Evolutionary conservation across 2,888 invertebrate species (phyloP), one percentile per base, ranked within the genome.

Genomic region (Polia nebulosa): DNA sequence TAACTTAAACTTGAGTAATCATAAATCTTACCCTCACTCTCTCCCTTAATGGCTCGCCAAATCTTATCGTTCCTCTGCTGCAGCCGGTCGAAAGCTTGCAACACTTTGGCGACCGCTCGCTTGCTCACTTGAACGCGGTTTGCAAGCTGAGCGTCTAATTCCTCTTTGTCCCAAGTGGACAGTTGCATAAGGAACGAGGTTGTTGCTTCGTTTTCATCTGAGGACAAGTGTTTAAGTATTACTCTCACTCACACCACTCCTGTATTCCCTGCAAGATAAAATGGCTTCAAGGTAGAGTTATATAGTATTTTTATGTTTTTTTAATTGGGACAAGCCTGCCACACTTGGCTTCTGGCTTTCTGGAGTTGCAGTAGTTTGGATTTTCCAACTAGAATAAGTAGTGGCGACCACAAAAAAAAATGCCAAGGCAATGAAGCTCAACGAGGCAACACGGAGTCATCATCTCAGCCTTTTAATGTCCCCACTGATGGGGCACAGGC

Each of bases 101-200:
- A 97, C 34, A 99, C 98, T 95, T 99, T 99, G 3, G 99, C 99
- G 27, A 99, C 99, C 9, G 99, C 99, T 72, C 99, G 96, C 89
- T 99, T 99, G 13, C 99, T 99, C 25, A 99, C 99, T 95, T 99
- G 99, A 8, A 99, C 99, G 34, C 99, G 96, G 94, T 99, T 99
- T 0, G 99, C 98, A 44, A 99, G 96, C 92, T 99, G 99, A 81
- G 99, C 99, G 87, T 99, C 99, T 64, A 99, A 94, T 90, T 99
- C 99, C 88, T 99, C 99, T 88, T 99, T 99, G 90, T 99, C 99
- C 99, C 99, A 99, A 0, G 99, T 99, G 1, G 99, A 99, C 47
- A 99, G 92, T 89, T 99, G 98, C 94, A 99, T 98, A 52, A 99
- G 96, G 93, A 99, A 99, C 8, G 99, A 99, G 11, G 99, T 99